Base-by-base conservation (phyloP, 2,888 invertebrate genomes). In the Patella ulyssiponensis region DNA sequence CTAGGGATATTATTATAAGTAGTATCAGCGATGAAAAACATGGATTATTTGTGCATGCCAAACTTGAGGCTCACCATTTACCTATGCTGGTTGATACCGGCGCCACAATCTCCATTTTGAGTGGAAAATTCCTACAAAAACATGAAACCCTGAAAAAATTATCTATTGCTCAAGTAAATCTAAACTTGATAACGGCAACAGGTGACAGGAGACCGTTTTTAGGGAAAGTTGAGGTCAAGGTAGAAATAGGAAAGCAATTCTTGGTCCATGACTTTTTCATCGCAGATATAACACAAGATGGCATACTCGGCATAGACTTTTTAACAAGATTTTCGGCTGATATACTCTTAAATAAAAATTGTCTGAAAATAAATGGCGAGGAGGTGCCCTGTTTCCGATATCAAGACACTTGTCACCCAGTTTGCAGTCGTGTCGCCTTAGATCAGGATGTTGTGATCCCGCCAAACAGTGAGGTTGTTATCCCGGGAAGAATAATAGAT, bases 201-300 rank as follows among this genome's bases (percentile, higher is more conserved):
- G 71, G 23, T 71, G 51, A 71, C 44, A 51, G 56, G n/a, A 56
- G n/a, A 56, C 17, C 56, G 4, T 56, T 56, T 56, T 56, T n/a
- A 17, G 56, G 56, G n/a, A 56, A 56, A 56, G 15, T 15, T 14
- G n/a, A 56, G n/a, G n/a, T 56, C n/a, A 56, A 56, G 15, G 33
- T 71, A 51, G 1, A 71, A 14, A 20, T 71, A 51, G 23, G 71
- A 17, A 27, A n/a, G 12, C n/a, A n/a, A 14, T n/a, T 27, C 9
- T 27, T 71, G 52, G 44, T 11, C n/a, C 17, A 71, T 71, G 71
- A 71, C 20, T 71, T 71, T 51, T 44, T 71, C 44, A 71, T 71
- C 33, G 71, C 71, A 27, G 71, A 71, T 27, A 71, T 71, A 33
- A 71, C 33, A 51, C 71, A 71, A 71, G 15, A 51, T 71, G 71